phyloP scores from a whole-genome alignment of 1,140 invertebrate species.

The Rhyzopertha dominica region DNA sequence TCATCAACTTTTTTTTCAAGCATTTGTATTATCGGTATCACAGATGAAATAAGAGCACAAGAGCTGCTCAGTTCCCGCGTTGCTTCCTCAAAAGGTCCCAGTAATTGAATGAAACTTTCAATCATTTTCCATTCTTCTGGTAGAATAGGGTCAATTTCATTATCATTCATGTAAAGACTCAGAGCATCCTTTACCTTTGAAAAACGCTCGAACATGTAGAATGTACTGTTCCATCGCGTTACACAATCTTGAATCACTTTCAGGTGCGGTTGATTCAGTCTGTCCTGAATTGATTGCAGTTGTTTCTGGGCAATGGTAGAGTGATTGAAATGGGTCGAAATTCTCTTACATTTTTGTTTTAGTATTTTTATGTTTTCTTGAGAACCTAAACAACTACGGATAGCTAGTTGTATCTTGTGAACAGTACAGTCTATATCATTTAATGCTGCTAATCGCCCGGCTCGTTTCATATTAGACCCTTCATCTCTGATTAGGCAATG shows the following conservation, averaged over 20 bases:
- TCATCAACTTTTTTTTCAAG: slow-evolving; percentile 17
- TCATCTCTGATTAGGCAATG: slow-evolving; percentile 31
- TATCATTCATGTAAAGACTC: slow-evolving; percentile 25
- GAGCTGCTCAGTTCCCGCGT: slow-evolving; percentile 28
- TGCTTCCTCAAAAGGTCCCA: slow-evolving; percentile 30
- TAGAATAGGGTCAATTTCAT: slow-evolving; percentile 16
- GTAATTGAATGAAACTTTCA: slow-evolving; percentile 24
- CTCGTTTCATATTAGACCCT: slow-evolving; percentile 32
- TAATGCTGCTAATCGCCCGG: slow-evolving; percentile 20
- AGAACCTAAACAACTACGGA: slow-evolving; percentile 16
- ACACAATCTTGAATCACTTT: slow-evolving; percentile 38
- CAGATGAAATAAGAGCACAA: slow-evolving; percentile 16
- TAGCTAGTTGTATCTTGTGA: slow-evolving; percentile 17
- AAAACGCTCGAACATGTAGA: slow-evolving; percentile 36
- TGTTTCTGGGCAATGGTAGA: slow-evolving; percentile 30
- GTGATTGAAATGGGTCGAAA: slow-evolving; percentile 31
- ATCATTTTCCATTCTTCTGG: slow-evolving; percentile 33
- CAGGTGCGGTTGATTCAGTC: slow-evolving; percentile 32
- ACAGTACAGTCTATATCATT: slow-evolving; percentile 27
- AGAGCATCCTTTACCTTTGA: slow-evolving; percentile 26
- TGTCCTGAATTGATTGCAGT: slow-evolving; percentile 29
- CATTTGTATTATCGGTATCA: slow-evolving; percentile 17
- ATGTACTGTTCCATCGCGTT: slow-evolving; percentile 43
- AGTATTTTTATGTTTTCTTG: slow-evolving; percentile 18
- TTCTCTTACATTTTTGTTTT: slow-evolving; percentile 31